A percentile compares a stretch with the other conserved stretches of the same genome.
These are phyloP conservation scores for Manis pentadactyla DNA, from an alignment of 2,797 vertebrate species.

Conservation along the genomic window DNA sequence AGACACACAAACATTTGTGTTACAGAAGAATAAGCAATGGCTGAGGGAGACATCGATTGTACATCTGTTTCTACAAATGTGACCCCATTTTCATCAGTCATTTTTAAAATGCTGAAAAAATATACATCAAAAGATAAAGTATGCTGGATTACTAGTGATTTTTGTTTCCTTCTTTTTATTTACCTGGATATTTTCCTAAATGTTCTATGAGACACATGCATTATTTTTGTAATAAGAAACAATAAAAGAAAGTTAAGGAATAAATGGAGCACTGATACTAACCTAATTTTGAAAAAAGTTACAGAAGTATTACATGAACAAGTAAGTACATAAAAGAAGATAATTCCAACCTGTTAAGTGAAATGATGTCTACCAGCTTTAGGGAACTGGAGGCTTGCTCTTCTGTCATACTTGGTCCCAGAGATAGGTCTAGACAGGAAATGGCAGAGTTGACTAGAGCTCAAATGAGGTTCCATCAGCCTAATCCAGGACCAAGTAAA, in stretches of 20 bases:
- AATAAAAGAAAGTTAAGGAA: slow-evolving; percentile 42
- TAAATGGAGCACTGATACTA: background rate
- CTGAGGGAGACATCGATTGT: background rate
- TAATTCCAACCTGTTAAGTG: background rate
- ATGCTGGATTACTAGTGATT: background rate
- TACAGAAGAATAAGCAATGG: slow-evolving; percentile 40
- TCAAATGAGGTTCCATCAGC: background rate
- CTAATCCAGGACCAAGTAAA: background rate
- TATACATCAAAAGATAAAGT: slow-evolving; percentile 20
- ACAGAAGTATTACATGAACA: background rate
- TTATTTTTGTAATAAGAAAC: slow-evolving; percentile 57
- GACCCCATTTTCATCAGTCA: slow-evolving; percentile 51
- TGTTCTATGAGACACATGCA: background rate
- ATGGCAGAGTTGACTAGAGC: background rate
- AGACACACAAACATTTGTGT: background rate
- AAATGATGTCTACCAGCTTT: background rate
- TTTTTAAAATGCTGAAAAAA: slow-evolving; percentile 56
- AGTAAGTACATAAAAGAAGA: background rate
- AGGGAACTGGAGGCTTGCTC: background rate
- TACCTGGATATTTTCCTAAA: slow-evolving; percentile 19
- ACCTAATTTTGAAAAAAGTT: slow-evolving; percentile 3
- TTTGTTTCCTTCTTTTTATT: slow-evolving; percentile 32
- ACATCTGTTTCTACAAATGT: slow-evolving; percentile 47
- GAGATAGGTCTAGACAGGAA: background rate
- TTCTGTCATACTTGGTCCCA: background rate